Evolutionary conservation across 2,888 invertebrate species (phyloP), one percentile per base, ranked within the genome.

Genomic region (Nemoura dubitans): DNA sequence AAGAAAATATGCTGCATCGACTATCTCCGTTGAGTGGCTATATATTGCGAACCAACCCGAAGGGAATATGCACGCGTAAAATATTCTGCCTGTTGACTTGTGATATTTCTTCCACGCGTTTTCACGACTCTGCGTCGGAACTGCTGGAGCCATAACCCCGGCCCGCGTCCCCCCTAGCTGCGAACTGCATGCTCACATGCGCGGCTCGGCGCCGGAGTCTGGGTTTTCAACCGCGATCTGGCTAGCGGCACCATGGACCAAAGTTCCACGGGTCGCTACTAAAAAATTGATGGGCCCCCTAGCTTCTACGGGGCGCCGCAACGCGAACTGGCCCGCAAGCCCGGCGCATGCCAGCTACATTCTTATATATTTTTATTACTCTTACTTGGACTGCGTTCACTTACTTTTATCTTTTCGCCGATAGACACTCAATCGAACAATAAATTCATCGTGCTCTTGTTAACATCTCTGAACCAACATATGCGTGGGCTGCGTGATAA

Each of bases 351-450:
- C 26, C 43, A n/a, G 26, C 27, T 21, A 0, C 83, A 42, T 42
- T 36, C 83, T 83, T 43, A 36, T 83, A 36, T 83, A 83, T 78
- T 78, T 78, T 78, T 26, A 27, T 78, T 78, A 14, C 29, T 5
- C 83, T 82, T 82, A n/a, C n/a, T 83, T 83, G 21, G 83, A n/a
- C 84, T 84, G 59, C 26, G 83, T 59, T 36, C 59, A 83, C 83
- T 83, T 28, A 76, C 29, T 76, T 84, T 76, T 84, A 84, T 83
- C 78, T 43, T 43, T n/a, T 25, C 30, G 25, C 83, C 42, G 5
- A 83, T 83, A 83, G 42, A 83, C 26, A 78, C 83, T 83, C 83
- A 83, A 83, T 83, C 42, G 42, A 83, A 43, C 30, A 83, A 30
- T 27, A 81, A 81, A 29, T 81, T 30, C 81, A 81, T 30, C 81